Percentiles rank a stretch among this genome's conserved stretches.
Conservation (phyloP, 2,797 vertebrate species). For the Tragelaphus oryx region DNA sequence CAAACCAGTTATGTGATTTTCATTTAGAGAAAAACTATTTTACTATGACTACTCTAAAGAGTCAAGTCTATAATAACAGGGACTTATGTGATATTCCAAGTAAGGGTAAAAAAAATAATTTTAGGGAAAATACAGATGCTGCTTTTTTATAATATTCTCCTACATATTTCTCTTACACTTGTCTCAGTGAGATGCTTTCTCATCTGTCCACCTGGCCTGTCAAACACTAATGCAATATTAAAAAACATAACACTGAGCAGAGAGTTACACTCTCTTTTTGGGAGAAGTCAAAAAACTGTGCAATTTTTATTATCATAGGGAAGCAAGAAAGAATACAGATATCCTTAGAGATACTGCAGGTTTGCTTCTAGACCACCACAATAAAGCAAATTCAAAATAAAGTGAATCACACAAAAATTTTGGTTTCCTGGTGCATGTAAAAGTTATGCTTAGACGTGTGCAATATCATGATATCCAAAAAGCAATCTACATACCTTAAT, state of each 20-base stretch:
- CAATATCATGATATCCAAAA: neutral
- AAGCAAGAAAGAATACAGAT: neutral
- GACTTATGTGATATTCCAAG: neutral
- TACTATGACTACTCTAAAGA: neutral
- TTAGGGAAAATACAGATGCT: neutral
- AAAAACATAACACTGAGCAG: neutral
- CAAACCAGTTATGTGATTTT: neutral
- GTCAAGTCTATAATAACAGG: neutral
- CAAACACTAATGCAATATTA: neutral
- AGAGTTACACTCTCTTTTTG: neutral
- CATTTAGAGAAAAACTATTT: constrained; percentile 2
- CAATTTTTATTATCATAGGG: neutral
- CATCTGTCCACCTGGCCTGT: neutral
- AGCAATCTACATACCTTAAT: neutral
- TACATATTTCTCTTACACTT: neutral
- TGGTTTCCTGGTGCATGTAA: neutral
- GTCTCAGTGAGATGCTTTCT: neutral
- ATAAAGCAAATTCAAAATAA: neutral
- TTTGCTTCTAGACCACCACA: neutral
- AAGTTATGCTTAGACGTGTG: neutral
- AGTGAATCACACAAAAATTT: neutral
- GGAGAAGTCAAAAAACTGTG: neutral
- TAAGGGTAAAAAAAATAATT: neutral
- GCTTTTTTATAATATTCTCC: neutral
- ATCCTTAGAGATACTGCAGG: neutral